These are phyloP conservation scores for Umimayanthus kanabou DNA, from an alignment of 92 coral and sea anemone genomes.

Conservation along the genomic window DNA sequence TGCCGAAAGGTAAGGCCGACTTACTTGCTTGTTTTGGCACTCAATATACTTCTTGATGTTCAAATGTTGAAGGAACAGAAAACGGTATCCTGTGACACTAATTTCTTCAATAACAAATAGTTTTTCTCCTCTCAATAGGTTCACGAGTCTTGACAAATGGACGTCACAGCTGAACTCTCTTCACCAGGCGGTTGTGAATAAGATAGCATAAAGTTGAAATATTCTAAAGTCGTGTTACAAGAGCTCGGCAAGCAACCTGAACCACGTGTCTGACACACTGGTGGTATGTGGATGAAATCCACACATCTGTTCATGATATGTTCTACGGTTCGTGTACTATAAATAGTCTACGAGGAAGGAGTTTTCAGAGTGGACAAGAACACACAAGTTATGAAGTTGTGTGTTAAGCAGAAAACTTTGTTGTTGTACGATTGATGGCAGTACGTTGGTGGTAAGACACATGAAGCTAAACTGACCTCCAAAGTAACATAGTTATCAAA, in stretches of 20 bases:
- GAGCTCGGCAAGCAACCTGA: too few species aligned
- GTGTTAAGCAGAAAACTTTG: neutral
- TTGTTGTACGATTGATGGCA: neutral
- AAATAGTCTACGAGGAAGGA: neutral
- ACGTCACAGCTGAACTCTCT: slow-evolving; percentile 93
- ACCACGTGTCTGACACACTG: neutral
- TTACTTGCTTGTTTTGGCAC: too few species aligned
- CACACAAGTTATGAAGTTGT: neutral
- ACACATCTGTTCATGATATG: neutral
- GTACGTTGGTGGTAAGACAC: neutral
- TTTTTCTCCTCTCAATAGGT: slow-evolving; percentile 51
- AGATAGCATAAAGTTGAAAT: slow-evolving; percentile 65
- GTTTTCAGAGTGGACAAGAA: neutral
- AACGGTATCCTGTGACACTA: too few species aligned
- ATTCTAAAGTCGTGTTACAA: neutral
- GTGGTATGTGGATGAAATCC: slow-evolving; percentile 2
- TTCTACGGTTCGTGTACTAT: too few species aligned
- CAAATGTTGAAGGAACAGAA: too few species aligned
- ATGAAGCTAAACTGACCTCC: neutral
- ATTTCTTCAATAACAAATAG: neutral
- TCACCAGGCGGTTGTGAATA: slow-evolving; percentile 94
- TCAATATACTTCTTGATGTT: too few species aligned
- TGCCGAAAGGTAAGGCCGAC: slow-evolving; percentile 69
- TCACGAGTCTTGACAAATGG: slow-evolving; percentile 94
- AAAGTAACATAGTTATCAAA: neutral